Percentiles rank a stretch among this genome's conserved stretches.
Conservation (phyloP, 2,113 vertebrate species). For the Datnioides undecimradiatus region DNA sequence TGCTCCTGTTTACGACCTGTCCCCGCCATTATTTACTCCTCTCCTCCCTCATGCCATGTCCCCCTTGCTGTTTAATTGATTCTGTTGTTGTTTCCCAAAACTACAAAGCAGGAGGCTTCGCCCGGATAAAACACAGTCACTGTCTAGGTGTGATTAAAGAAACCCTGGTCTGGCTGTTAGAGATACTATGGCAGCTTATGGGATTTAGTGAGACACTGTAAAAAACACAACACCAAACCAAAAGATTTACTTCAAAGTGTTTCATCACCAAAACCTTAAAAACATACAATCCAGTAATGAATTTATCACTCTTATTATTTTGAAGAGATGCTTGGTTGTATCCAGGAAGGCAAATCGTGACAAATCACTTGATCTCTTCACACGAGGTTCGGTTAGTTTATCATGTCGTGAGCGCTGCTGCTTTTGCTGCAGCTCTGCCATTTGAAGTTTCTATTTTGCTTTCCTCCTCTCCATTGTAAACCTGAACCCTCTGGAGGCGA, state of each 20-base stretch:
- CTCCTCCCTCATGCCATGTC: constrained; percentile 47
- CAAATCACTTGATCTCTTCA: constrained; percentile 41
- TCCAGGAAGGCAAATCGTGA: constrained; percentile 48
- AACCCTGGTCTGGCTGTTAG: constrained; percentile 76
- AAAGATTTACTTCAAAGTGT: constrained; percentile 75
- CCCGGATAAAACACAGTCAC: constrained; percentile 75
- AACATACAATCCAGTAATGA: constrained; percentile 59
- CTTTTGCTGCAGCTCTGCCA: constrained; percentile 41
- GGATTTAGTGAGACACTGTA: constrained; percentile 75
- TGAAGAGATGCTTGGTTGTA: constrained; percentile 23
- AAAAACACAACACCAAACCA: constrained; percentile 58
- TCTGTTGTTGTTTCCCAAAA: constrained; percentile 69
- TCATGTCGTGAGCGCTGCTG: constrained; percentile 30
- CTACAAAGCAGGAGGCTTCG: constrained; percentile 66
- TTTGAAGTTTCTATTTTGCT: constrained; percentile 56
- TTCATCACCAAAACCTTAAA: constrained; percentile 62
- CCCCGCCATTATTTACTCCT: constrained; percentile 44
- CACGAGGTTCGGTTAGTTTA: constrained; percentile 12
- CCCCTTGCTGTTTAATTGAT: constrained; percentile 69
- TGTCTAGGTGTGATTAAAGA: constrained; percentile 80
- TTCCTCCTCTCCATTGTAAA: constrained; percentile 64
- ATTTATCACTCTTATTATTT: constrained; percentile 43
- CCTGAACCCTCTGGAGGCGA: constrained; percentile 67
- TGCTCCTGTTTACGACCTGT: constrained; percentile 28
- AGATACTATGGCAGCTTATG: constrained; percentile 80